Conservation (phyloP, 1,140 invertebrate species). For the Leptopilina clavipes region DNA sequence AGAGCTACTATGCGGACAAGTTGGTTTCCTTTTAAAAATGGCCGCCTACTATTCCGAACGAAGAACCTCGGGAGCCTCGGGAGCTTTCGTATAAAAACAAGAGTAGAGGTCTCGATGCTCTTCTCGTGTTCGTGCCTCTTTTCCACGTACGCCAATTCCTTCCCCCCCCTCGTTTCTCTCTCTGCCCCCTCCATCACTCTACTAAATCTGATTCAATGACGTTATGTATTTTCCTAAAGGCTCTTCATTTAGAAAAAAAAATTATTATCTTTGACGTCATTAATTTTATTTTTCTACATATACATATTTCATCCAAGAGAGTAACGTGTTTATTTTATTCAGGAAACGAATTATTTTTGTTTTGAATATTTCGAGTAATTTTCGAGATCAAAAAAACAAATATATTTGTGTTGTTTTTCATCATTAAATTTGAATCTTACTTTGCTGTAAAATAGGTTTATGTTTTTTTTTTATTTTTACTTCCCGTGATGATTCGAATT, state of each 20-base stretch:
- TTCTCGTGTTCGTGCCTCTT: background rate
- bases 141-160: background rate
- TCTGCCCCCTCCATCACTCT: background rate
- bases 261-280: background rate
- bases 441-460: too few species aligned
- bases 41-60: constrained; percentile 45
- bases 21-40: constrained; percentile 66
- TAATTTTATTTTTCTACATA: too few species aligned
- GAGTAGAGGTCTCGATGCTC: background rate
- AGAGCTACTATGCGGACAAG: constrained; percentile 30
- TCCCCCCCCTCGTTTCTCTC: background rate
- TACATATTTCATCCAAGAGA: too few species aligned
- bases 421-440: too few species aligned
- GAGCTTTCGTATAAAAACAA: constrained; percentile 16
- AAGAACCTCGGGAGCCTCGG: constrained; percentile 14
- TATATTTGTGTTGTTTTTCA: too few species aligned
- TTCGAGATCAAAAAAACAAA: too few species aligned
- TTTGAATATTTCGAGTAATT: background rate
- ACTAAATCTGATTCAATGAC: too few species aligned
- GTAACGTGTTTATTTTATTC: too few species aligned
- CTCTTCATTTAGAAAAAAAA: background rate
- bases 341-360: background rate
- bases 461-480: too few species aligned
- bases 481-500: too few species aligned
- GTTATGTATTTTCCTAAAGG: background rate